Evolutionary conservation across 2,888 invertebrate species (phyloP).

Genomic region (Zeuzera pyrina): DNA sequence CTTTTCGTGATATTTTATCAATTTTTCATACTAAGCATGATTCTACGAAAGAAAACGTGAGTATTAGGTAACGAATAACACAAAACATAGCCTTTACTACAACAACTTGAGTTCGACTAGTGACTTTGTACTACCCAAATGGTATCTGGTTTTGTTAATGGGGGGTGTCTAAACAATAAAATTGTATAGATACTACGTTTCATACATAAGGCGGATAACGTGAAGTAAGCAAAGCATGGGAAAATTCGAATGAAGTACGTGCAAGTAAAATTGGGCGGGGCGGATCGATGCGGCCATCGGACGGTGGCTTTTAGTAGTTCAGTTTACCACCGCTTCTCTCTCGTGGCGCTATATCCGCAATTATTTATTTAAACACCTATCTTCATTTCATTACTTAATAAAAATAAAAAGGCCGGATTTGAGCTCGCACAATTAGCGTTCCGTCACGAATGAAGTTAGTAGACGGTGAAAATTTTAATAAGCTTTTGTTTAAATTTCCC

Average conservation of each 20-base stretch:
- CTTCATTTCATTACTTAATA: too few species aligned
- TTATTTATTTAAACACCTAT: too few species aligned
- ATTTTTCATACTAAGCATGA: slow-evolving; percentile 26
- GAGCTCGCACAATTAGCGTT: too few species aligned
- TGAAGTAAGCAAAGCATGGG: slow-evolving; percentile 52
- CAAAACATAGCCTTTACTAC: slow-evolving; percentile 26
- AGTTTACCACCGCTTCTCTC: background rate
- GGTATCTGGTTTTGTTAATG: slow-evolving; percentile 52
- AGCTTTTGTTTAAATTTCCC: too few species aligned
- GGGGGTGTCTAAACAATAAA: slow-evolving; percentile 52
- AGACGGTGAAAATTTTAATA: too few species aligned
- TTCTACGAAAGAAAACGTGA: slow-evolving; percentile 19
- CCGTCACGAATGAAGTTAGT: too few species aligned
- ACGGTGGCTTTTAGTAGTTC: slow-evolving; percentile 31
- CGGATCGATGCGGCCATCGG: slow-evolving; percentile 49
- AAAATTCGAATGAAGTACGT: slow-evolving; percentile 49
- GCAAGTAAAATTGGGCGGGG: slow-evolving; percentile 33
- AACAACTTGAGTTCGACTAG: slow-evolving; percentile 30
- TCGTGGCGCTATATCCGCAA: background rate
- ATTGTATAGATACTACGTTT: slow-evolving; percentile 61
- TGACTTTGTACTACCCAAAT: slow-evolving; percentile 42
- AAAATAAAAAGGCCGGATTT: too few species aligned
- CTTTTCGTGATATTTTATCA: slow-evolving; percentile 23
- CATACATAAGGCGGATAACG: slow-evolving; percentile 45
- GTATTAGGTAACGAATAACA: slow-evolving; percentile 20